Conservation (phyloP, 2,888 invertebrate species). For the Dioctria linearis region DNA sequence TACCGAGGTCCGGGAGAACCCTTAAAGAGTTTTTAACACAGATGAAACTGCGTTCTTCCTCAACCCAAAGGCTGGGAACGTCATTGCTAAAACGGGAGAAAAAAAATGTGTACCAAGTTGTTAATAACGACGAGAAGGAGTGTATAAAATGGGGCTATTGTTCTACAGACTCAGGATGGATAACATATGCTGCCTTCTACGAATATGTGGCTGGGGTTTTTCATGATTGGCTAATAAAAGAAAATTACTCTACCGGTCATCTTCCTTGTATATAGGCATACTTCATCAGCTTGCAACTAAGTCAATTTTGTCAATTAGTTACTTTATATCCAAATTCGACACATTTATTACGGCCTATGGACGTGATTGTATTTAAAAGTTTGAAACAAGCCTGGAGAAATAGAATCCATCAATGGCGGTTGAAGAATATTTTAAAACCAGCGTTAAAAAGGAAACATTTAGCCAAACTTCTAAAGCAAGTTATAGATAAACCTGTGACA, state of each 20-base stretch:
- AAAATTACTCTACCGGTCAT: conserved; percentile 63
- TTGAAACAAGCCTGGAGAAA: conserved; percentile 65
- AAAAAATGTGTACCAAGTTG: conserved; percentile 60
- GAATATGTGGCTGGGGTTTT: conserved; percentile 19
- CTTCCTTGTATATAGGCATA: conserved; percentile 68
- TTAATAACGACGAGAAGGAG: conserved; percentile 61
- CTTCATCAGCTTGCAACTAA: conserved; percentile 65
- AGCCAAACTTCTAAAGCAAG: neutral
- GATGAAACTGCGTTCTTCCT: too few species aligned
- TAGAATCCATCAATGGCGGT: conserved; percentile 61
- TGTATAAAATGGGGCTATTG: conserved; percentile 66
- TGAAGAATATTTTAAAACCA: conserved; percentile 36
- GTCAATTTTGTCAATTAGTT: conserved; percentile 66
- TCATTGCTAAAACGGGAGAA: conserved; percentile 60
- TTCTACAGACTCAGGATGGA: conserved; percentile 61
- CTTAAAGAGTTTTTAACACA: too few species aligned
- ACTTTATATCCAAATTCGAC: conserved; percentile 67
- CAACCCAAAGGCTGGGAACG: too few species aligned
- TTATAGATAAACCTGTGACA: neutral
- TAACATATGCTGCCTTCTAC: conserved; percentile 13
- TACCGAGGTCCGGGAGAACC: too few species aligned
- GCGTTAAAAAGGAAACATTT: conserved; percentile 12
- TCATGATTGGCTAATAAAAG: conserved; percentile 61
- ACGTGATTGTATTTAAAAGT: conserved; percentile 66
- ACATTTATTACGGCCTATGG: conserved; percentile 67